Percentiles rank a stretch among this genome's conserved stretches.
Conservation (phyloP, 2,888 invertebrate genomes). For the Brenthis ino region DNA sequence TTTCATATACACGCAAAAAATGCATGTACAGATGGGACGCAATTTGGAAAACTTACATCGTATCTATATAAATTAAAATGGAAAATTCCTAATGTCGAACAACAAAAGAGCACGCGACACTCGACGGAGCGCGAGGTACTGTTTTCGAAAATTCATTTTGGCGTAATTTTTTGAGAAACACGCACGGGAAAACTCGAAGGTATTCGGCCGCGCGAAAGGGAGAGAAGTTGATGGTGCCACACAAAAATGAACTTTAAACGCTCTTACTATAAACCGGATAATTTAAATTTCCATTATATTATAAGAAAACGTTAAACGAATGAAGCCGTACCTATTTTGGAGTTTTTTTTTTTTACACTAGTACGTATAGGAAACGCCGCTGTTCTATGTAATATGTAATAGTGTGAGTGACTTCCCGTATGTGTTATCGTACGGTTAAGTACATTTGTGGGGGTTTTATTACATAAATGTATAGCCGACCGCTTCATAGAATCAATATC, state of each 20-base stretch:
- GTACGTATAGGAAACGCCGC: constrained; percentile 69
- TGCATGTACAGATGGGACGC: constrained; percentile 72
- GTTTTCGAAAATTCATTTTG: constrained; percentile 81
- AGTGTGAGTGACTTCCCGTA: constrained; percentile 74
- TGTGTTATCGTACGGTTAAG: constrained; percentile 62
- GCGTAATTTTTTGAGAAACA: constrained; percentile 79
- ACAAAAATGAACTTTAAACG: constrained; percentile 68
- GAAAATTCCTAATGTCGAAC: constrained; percentile 82
- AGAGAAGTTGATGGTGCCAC: constrained; percentile 51
- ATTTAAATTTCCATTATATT: constrained; percentile 57
- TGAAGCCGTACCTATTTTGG: constrained; percentile 79
- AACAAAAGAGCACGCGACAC: constrained; percentile 74
- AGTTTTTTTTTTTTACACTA: constrained; percentile 66
- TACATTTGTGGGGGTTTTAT: constrained; percentile 57
- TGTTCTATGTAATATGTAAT: constrained; percentile 72
- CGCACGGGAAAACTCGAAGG: constrained; percentile 81
- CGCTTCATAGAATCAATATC: constrained; percentile 69
- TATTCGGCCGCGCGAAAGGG: constrained; percentile 74
- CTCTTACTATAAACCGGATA: constrained; percentile 55
- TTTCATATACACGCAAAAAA: constrained; percentile 75
- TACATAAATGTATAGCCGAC: constrained; percentile 63
- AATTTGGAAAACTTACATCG: constrained; percentile 76
- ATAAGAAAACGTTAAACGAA: constrained; percentile 51
- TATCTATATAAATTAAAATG: constrained; percentile 77
- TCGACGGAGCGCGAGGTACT: constrained; percentile 77